These are phyloP conservation scores for Leiothrix lutea DNA, from an alignment of 2,113 vertebrate genomes.

Conservation along the genomic window DNA sequence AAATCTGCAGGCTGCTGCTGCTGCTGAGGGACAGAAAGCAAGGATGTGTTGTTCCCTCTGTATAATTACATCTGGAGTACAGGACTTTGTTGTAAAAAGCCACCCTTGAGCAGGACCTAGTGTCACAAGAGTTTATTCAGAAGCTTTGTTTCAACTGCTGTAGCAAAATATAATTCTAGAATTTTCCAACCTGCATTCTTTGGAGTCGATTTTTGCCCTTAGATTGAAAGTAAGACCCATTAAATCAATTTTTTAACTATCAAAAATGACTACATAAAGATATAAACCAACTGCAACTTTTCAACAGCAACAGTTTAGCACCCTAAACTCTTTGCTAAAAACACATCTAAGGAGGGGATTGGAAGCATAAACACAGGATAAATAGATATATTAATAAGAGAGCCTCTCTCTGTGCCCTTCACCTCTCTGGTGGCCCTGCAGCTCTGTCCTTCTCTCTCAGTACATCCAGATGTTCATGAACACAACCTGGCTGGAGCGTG, in stretches of 20 bases:
- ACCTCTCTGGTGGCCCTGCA: not conserved
- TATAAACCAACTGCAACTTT: not conserved
- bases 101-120: not conserved
- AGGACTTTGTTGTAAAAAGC: not conserved
- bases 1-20: not conserved
- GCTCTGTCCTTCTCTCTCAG: conserved; percentile 59
- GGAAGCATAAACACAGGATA: not conserved
- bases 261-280: not conserved
- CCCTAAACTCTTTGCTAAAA: not conserved
- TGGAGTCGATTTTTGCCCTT: not conserved
- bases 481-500: conserved; percentile 77
- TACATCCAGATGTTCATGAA: conserved; percentile 87
- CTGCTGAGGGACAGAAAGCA: not conserved
- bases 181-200: not conserved
- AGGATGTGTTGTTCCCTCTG: not conserved
- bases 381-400: not conserved
- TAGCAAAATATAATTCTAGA: not conserved
- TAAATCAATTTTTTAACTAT: not conserved
- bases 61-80: not conserved
- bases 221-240: not conserved
- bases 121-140: not conserved
- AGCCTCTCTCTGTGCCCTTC: not conserved
- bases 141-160: not conserved
- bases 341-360: not conserved
- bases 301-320: not conserved